phyloP scores from a whole-genome alignment of 2,888 invertebrate species.

The Danaus chrysippus region DNA sequence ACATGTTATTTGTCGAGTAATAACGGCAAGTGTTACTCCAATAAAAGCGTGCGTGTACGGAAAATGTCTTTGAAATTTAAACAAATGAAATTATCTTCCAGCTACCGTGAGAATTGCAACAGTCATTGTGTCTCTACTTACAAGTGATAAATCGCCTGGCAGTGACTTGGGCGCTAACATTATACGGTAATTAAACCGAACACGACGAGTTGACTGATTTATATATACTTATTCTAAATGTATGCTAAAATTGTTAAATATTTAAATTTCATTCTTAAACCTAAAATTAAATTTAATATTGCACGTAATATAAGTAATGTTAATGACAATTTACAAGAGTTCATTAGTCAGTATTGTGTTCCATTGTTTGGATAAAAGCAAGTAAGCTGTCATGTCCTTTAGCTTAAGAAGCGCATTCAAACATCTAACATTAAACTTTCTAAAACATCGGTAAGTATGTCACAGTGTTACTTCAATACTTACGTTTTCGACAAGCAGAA shows the following conservation, averaged over 20 bases:
- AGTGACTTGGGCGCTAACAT: slow-evolving; percentile 48
- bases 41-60: slow-evolving; percentile 49
- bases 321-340: slow-evolving; percentile 6
- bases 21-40: slow-evolving; percentile 55
- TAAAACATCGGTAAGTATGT: slow-evolving; percentile 27
- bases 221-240: no score
- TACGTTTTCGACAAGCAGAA: slow-evolving; percentile 28
- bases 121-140: slow-evolving; percentile 55
- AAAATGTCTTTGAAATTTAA: slow-evolving; percentile 47
- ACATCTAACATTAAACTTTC: slow-evolving; percentile 24
- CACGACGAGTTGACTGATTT: no score
- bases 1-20: slow-evolving; percentile 60
- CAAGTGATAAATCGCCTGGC: slow-evolving; percentile 61
- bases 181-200: slow-evolving; percentile 18
- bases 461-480: slow-evolving; percentile 31
- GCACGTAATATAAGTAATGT: no score
- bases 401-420: slow-evolving; percentile 14
- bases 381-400: slow-evolving; percentile 15
- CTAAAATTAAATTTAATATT: no score
- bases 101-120: slow-evolving; percentile 52
- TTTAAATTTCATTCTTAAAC: no score
- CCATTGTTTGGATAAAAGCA: slow-evolving; percentile 5
- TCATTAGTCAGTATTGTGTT: slow-evolving; percentile 14
- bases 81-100: slow-evolving; percentile 38
- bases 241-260: no score